These are phyloP conservation scores for Platycheirus albimanus DNA, from an alignment of 2,888 invertebrate genomes.

Conservation along the genomic window DNA sequence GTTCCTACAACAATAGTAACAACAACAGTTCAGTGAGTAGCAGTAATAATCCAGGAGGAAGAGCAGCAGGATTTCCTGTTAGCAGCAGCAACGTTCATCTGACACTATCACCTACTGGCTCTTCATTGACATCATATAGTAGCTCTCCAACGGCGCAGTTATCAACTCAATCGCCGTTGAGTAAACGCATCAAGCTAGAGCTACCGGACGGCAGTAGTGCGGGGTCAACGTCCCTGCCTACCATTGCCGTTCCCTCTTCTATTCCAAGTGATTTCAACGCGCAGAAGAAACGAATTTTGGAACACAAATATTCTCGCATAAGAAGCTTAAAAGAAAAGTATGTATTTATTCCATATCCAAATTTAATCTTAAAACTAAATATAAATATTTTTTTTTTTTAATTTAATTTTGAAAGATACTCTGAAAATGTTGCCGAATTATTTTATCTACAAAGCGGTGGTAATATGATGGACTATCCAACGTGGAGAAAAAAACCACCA, in stretches of 20 bases:
- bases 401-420: conserved; percentile 84
- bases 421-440: conserved; percentile 91
- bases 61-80: conserved; percentile 26
- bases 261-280: conserved; percentile 82
- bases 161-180: conserved; percentile 64
- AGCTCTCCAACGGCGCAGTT: conserved; percentile 49
- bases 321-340: conserved; percentile 87
- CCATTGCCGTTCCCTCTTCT: conserved; percentile 62
- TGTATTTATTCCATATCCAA: too few relatives aligned
- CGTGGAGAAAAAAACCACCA: conserved; percentile 92
- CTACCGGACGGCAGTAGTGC: conserved; percentile 68
- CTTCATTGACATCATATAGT: conserved; percentile 56
- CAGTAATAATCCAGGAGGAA: conserved; percentile 1
- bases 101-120: conserved; percentile 40
- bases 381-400: neutral
- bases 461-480: conserved; percentile 93
- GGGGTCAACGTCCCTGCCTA: conserved; percentile 67
- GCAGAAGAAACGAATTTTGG: conserved; percentile 87
- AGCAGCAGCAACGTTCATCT: conserved; percentile 46
- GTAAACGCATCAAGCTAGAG: conserved; percentile 74
- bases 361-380: neutral
- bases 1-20: conserved; percentile 74
- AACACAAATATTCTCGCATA: conserved; percentile 88
- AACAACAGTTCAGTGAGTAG: conserved; percentile 61
- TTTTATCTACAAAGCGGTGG: conserved; percentile 94